These are phyloP conservation scores for Thecophora atra DNA, from an alignment of 2,888 invertebrate species.

Conservation along the genomic window DNA sequence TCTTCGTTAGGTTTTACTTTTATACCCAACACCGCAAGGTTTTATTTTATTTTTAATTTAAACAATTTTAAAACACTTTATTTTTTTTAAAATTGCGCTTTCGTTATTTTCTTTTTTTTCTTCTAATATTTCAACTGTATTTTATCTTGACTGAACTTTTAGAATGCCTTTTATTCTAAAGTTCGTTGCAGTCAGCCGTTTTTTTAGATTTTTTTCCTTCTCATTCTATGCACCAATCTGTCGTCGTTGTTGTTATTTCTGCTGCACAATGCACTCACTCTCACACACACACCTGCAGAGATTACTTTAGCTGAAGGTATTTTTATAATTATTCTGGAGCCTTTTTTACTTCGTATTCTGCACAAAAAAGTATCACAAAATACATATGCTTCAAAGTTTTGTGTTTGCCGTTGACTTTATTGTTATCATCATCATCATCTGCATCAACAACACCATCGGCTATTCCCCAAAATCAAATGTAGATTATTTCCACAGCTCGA, in stretches of 20 bases:
- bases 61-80: background rate
- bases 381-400: background rate
- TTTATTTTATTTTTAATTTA: background rate
- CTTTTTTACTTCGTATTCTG: constrained; percentile 28
- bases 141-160: background rate
- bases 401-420: constrained; percentile 7
- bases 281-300: constrained; percentile 21
- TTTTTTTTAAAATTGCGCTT: constrained; percentile 1
- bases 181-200: constrained; percentile 15
- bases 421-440: background rate
- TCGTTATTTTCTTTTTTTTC: background rate
- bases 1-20: background rate
- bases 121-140: background rate
- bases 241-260: constrained; percentile 2
- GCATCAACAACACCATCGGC: constrained; percentile 7
- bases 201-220: constrained; percentile 1
- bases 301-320: constrained; percentile 17
- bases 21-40: background rate
- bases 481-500: constrained; percentile 3
- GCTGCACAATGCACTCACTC: constrained; percentile 36
- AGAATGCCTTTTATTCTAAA: background rate
- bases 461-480: constrained; percentile 21
- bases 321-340: constrained; percentile 22
- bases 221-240: constrained; percentile 6
- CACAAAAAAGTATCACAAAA: constrained; percentile 15